Percentiles rank a stretch among this genome's conserved stretches.
phyloP scores from a whole-genome alignment of 2,113 vertebrate genomes.

The Chaetorhynchus papuensis region DNA sequence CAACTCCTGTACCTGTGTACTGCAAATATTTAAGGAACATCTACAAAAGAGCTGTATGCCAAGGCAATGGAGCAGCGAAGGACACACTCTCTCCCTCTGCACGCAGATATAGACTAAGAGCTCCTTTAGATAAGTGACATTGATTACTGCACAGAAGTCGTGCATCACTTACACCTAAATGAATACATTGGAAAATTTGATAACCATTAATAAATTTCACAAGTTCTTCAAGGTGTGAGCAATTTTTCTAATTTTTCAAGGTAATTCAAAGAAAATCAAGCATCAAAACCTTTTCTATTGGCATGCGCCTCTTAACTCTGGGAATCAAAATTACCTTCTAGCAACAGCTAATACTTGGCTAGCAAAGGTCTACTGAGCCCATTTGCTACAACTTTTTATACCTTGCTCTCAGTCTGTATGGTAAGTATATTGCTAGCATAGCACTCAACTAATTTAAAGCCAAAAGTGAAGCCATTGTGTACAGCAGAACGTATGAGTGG shows the following conservation, averaged over 20 bases:
- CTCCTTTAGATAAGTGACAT: background rate
- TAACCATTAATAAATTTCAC: background rate
- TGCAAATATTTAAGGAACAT: background rate
- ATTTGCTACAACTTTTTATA: background rate
- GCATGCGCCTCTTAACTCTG: background rate
- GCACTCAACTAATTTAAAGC: slow-evolving; percentile 11
- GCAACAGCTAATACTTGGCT: background rate
- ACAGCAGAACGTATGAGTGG: background rate
- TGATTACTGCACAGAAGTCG: background rate
- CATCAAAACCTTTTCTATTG: background rate
- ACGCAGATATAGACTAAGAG: background rate
- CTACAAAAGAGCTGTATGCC: background rate
- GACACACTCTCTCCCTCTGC: background rate
- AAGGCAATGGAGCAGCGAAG: background rate
- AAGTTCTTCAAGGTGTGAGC: background rate
- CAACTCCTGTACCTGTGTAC: background rate
- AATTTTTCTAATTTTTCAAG: background rate
- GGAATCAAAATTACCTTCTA: background rate
- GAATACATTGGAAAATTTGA: background rate
- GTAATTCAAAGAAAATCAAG: background rate
- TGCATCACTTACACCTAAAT: background rate
- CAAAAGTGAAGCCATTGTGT: slow-evolving; percentile 29
- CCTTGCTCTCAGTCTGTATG: background rate
- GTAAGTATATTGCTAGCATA: background rate
- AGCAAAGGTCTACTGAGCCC: background rate